Percentiles rank a stretch among this genome's conserved stretches.
Conservation (phyloP, 2,113 vertebrate species). For the Sakesphorus luctuosus region DNA sequence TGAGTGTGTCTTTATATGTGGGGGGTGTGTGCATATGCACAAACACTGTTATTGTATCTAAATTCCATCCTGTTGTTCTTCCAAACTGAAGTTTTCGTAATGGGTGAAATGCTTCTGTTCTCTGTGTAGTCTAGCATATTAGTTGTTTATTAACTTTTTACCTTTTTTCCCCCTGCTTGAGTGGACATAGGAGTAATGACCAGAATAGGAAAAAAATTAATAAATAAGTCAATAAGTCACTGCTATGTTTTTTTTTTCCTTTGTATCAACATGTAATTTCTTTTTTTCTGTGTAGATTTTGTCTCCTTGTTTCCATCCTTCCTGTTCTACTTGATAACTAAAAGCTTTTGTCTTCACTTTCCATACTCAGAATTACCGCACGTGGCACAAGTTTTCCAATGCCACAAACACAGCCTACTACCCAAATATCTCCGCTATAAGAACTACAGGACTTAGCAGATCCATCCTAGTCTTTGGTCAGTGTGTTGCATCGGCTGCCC, state of each 20-base stretch:
- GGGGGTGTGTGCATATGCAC: rapidly evolving
- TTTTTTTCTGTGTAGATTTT: neutral
- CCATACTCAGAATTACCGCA: neutral
- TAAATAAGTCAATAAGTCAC: neutral
- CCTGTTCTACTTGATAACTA: neutral
- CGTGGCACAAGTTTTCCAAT: neutral
- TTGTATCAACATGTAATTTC: neutral
- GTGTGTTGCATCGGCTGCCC: neutral
- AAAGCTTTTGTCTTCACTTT: neutral
- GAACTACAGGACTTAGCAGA: neutral
- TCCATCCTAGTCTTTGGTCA: neutral
- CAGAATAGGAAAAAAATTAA: neutral
- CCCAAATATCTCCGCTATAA: neutral
- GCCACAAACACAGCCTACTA: neutral
- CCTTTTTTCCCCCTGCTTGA: neutral
- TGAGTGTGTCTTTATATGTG: neutral
- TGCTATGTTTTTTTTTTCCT: neutral
- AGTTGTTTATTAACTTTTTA: neutral
- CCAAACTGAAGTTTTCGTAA: neutral
- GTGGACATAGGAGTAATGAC: neutral
- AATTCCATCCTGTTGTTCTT: neutral
- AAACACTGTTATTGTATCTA: neutral
- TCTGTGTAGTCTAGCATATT: neutral
- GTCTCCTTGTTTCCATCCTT: neutral
- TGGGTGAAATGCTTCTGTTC: neutral